These are phyloP conservation scores for Acanthurus tractus DNA, from an alignment of 2,797 vertebrate species.

Conservation along the genomic window DNA sequence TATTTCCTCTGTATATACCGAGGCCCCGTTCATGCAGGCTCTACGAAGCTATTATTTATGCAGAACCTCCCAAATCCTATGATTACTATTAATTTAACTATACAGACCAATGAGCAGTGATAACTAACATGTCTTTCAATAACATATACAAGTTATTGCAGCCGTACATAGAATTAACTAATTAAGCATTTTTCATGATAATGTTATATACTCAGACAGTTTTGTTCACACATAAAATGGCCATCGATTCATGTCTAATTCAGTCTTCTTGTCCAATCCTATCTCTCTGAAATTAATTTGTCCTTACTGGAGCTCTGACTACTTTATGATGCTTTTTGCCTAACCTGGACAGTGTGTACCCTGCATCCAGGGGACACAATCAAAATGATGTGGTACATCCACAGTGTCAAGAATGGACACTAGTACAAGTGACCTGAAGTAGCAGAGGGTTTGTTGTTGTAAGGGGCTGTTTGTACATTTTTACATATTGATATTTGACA, in stretches of 20 bases:
- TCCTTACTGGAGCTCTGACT: not conserved
- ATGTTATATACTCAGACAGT: not conserved
- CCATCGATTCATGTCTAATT: not conserved
- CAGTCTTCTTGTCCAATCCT: not conserved
- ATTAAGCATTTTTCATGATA: not conserved
- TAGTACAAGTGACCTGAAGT: not conserved
- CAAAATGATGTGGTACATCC: not conserved
- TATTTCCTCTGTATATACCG: too few species aligned
- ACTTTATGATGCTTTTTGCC: not conserved
- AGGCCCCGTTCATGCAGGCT: too few species aligned
- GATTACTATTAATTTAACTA: too few species aligned
- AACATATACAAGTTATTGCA: not conserved
- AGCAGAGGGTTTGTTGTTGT: not conserved
- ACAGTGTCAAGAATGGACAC: not conserved
- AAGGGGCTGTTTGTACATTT: not conserved
- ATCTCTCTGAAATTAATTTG: not conserved
- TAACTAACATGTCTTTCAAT: too few species aligned
- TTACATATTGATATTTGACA: not conserved
- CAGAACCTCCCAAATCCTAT: too few species aligned
- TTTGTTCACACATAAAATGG: not conserved
- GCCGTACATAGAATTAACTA: not conserved
- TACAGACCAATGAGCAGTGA: too few species aligned
- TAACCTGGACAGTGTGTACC: not conserved
- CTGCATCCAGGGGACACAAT: not conserved
- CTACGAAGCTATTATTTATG: too few species aligned